Base-by-base conservation (phyloP, 92 coral and sea anemone species). In the Epizoanthus ramosus region DNA sequence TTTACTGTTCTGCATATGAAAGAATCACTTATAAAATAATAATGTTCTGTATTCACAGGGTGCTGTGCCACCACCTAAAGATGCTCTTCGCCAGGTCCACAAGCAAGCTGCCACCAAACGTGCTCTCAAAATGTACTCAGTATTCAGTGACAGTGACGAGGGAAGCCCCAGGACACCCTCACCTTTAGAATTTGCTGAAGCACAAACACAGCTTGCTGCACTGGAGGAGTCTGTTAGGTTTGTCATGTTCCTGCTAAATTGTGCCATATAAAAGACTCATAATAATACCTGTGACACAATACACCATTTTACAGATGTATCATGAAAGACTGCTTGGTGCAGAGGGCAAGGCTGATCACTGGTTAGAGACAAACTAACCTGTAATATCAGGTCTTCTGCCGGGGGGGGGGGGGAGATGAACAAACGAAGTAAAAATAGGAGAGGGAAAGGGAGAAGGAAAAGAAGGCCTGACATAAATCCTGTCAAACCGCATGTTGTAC, bases 61-160 rank as follows among this genome's bases (percentile, higher is more conserved):
- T 39, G 65, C 85, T 13, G 81, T 71, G 41, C 84, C 79, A 21
- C 96, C 93, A 24, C 90, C 89, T 3, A 87, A 86, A 71, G 94
- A 91, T 43, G 82, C 94, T 28, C 91, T 93, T 2, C 87, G 88
- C 12, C 90, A 88, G 74, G 94, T 93, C 79, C 92, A 93, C 83
- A 92, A 93, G 57, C 94, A 93, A 57, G 94, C 91, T 21, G 94
- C 91, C n/a, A 81, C 87, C 31, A 91, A 88, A 65, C 86, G 92
- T 52, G 84, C 91, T 18, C 87, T 91, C 31, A 88, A 88, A 74
- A 87, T 91, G 91, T 89, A 92, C 67, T 86, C 97, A 23, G 94
- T 85, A 58, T 71, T 86, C 35, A 89, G 92, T 57, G 97, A 93
- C 37, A 92, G 89, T 13, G 94, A 93, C 25, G 97, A 93, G 39